Conservation (phyloP, 2,113 vertebrate species). For the Grammomys surdaster region DNA sequence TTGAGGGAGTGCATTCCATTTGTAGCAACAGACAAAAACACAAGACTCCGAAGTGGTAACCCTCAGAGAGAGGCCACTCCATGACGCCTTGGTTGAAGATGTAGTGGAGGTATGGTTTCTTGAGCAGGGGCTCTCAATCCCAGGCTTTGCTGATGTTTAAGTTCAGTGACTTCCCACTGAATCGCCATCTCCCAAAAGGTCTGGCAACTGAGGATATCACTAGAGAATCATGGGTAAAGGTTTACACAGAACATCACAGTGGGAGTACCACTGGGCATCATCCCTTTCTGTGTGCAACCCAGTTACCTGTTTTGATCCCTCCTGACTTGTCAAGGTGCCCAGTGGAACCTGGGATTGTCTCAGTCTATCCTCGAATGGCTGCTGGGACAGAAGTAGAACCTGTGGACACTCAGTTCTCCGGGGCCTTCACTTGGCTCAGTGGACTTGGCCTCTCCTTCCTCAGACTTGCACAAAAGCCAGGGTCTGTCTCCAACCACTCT, state of each 20-base stretch:
- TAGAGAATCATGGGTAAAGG: neutral
- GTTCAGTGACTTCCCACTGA: neutral
- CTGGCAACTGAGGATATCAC: neutral
- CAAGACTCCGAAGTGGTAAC: rapidly evolving
- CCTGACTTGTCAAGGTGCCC: neutral
- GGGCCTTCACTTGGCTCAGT: neutral
- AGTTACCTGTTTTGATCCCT: neutral
- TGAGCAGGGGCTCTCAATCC: neutral
- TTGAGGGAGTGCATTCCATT: no score
- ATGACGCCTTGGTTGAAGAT: neutral
- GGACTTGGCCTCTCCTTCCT: neutral
- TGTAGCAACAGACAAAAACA: neutral
- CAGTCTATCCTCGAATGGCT: no score
- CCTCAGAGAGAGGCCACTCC: neutral
- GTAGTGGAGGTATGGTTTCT: no score
- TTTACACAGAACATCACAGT: rapidly evolving
- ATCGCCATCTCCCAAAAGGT: no score
- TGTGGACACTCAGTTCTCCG: neutral
- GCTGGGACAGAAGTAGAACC: neutral
- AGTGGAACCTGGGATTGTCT: neutral
- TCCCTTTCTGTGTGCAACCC: rapidly evolving
- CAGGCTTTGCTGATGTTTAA: neutral
- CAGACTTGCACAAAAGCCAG: neutral
- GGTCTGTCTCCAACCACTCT: neutral
- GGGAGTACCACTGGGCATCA: neutral